Conservation (phyloP, 2,888 invertebrate genomes). For the Dolomedes plantarius region DNA sequence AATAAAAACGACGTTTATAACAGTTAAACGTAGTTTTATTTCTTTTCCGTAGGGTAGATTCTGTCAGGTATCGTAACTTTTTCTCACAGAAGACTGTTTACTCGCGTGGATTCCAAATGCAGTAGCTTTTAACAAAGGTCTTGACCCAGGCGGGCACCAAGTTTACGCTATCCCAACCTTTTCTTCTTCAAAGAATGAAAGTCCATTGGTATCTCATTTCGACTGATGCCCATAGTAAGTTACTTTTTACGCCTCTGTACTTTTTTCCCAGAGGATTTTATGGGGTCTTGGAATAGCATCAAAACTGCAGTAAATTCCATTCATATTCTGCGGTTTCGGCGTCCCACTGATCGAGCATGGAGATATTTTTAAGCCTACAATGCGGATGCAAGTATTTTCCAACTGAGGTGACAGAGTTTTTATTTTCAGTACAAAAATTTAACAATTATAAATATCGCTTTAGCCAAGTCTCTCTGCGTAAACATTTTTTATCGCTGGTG, state of each 20-base stretch:
- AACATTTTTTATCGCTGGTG: too few relatives aligned
- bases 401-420: too few relatives aligned
- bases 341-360: too few relatives aligned
- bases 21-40: neutral
- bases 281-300: neutral
- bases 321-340: too few relatives aligned
- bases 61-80: neutral
- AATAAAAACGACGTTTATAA: neutral
- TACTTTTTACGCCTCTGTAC: neutral
- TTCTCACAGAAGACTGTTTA: slow-evolving; percentile 4
- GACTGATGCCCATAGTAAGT: neutral
- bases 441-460: too few relatives aligned
- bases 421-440: too few relatives aligned
- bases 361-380: too few relatives aligned
- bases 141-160: neutral
- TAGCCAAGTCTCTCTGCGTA: too few relatives aligned
- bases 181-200: neutral
- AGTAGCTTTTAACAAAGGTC: neutral
- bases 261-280: neutral
- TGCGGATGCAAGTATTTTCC: too few relatives aligned
- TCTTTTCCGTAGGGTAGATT: neutral
- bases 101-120: neutral
- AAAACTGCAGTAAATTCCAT: neutral
- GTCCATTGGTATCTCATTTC: neutral
- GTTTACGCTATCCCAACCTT: neutral